Conservation (phyloP, 2,797 vertebrate species). For the Harpagifer antarcticus region DNA sequence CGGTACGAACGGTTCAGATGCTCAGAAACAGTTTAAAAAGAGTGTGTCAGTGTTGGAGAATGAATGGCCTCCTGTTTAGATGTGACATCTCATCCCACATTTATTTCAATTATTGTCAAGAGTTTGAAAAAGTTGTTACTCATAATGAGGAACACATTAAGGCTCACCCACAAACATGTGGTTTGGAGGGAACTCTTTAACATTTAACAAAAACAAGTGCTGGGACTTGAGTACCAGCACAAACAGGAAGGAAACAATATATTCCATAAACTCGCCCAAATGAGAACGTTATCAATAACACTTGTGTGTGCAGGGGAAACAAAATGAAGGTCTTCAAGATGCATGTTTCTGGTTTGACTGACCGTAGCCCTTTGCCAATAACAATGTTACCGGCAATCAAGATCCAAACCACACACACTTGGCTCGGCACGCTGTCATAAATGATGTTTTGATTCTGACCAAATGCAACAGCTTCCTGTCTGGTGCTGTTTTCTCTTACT, state of each 20-base stretch:
- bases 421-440: conserved; percentile 74
- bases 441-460: conserved; percentile 81
- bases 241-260: conserved; percentile 85
- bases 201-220: conserved; percentile 74
- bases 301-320: conserved; percentile 72
- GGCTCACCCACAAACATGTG: conserved; percentile 74
- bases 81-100: conserved; percentile 62
- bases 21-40: conserved; percentile 31
- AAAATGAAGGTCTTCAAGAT: conserved; percentile 64
- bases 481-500: conserved; percentile 61
- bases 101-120: conserved; percentile 58
- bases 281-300: conserved; percentile 80
- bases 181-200: conserved; percentile 65
- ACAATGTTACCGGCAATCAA: conserved; percentile 83
- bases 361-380: conserved; percentile 75
- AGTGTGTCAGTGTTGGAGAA: conserved; percentile 42
- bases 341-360: conserved; percentile 80
- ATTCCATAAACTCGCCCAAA: conserved; percentile 77
- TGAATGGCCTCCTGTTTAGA: conserved; percentile 21
- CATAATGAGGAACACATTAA: conserved; percentile 68
- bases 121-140: conserved; percentile 58
- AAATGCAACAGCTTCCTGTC: conserved; percentile 77
- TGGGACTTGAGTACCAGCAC: conserved; percentile 69
- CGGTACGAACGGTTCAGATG: conserved; percentile 37
- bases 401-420: conserved; percentile 77